A percentile compares a stretch with the other conserved stretches of the same genome.
These are phyloP conservation scores for Cotesia chilonis DNA, from an alignment of 1,140 invertebrate genomes.

Conservation along the genomic window DNA sequence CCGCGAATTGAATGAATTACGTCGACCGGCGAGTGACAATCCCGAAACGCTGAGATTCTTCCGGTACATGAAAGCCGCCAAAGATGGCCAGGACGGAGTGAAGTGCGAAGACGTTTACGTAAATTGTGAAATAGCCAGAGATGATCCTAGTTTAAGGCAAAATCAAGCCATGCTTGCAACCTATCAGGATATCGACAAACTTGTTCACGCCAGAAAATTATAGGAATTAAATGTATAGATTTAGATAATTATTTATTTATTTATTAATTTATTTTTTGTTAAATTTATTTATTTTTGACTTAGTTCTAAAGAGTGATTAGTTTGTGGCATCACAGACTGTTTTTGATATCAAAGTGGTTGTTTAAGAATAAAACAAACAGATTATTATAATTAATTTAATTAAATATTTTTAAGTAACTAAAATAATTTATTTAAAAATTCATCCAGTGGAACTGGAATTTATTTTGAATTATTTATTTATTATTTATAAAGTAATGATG, in stretches of 20 bases:
- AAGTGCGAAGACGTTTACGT: constrained; percentile 70
- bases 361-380: not conserved
- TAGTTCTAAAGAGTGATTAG: not conserved
- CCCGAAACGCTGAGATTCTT: constrained; percentile 86
- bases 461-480: no score
- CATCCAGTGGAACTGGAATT: no score
- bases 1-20: constrained; percentile 83
- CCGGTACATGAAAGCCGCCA: constrained; percentile 87
- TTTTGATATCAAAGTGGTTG: not conserved
- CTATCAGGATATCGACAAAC: constrained; percentile 85
- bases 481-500: no score
- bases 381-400: not conserved
- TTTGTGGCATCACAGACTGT: no score
- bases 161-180: constrained; percentile 85
- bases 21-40: constrained; percentile 82
- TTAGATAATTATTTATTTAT: constrained; percentile 2
- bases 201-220: constrained; percentile 79
- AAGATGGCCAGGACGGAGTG: constrained; percentile 81
- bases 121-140: constrained; percentile 66
- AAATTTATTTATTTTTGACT: not conserved
- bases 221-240: constrained; percentile 13
- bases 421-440: no score
- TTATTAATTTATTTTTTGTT: constrained; percentile 1
- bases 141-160: constrained; percentile 67
- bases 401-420: no score